Evolutionary conservation across 2,113 vertebrate species (phyloP), one percentile per base, ranked within the genome.

Genomic region (Synodontis membranacea): DNA sequence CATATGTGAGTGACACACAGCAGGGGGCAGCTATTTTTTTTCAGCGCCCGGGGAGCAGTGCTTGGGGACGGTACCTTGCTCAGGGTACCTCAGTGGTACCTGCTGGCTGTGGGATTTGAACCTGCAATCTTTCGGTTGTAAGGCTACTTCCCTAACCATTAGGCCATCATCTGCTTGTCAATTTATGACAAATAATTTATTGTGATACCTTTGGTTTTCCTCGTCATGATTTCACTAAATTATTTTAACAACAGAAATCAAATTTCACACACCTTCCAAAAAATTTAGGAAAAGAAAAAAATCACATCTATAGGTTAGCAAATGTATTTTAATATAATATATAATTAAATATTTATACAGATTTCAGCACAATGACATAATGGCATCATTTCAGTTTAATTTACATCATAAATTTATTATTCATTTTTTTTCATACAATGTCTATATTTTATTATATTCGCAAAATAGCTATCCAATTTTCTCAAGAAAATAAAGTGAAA

Each of bases 261-360:
- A 50, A 14, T 76, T 50, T 17, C 37, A 44, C 23, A 74, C 42
- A 5, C 9, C 5, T 11, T 42, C 2, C 21, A 25, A 8, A 25
- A 23, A 72, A 1, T 4, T 15, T 28, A 46, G 5, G 25, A 15
- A 23, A 56, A 19, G 42, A 80, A 52, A 56, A 42, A 21, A 60
- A 39, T 2, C 48, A 58, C 52, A 58, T 6, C 23, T 28, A 23
- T 87, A 92, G 94, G 94, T 95, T 95, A 95, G 95, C 94, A 95
- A 95, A 95, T 95, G 94, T 94, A 95, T 95, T 96, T 96, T 80
- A 80, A 80, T 95, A 95, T 95, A 95, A 95, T 95, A 95, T 94
- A 94, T 93, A 90, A 90, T 91, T 90, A 91, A 92, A 94, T 94
- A 94, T 95, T 93, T 94, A 94, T 94, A 92, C 93, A 94, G 84